These are phyloP conservation scores for Petrocephalus microphthalmus DNA, from an alignment of 2,113 vertebrate genomes.

Conservation along the genomic window DNA sequence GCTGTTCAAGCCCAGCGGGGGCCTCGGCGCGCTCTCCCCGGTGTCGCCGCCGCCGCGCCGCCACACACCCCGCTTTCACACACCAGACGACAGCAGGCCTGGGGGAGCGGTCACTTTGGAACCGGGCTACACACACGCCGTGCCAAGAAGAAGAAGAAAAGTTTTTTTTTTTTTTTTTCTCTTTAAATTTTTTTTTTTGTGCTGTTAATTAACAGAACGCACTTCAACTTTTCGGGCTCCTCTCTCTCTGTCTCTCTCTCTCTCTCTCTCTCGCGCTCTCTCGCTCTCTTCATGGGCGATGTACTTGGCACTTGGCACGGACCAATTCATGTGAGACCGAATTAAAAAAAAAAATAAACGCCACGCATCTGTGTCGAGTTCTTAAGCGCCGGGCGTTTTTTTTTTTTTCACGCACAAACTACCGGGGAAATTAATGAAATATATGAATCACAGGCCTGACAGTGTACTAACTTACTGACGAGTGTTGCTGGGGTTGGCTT, in stretches of 20 bases:
- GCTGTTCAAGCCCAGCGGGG: conserved; percentile 73
- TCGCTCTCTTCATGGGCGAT: conserved; percentile 48
- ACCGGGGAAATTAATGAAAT: conserved; percentile 9
- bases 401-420: neutral
- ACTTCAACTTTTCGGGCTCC: conserved; percentile 60
- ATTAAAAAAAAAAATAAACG: conserved; percentile 13
- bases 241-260: conserved; percentile 24
- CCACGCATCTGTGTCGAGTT: conserved; percentile 17
- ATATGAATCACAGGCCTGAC: conserved; percentile 5
- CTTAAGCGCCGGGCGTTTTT: neutral
- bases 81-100: conserved; percentile 71
- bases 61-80: conserved; percentile 67
- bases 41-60: conserved; percentile 54
- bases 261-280: conserved; percentile 14
- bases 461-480: neutral
- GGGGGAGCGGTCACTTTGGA: conserved; percentile 71
- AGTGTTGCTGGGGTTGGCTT: neutral
- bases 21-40: conserved; percentile 46
- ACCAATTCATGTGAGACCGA: conserved; percentile 13
- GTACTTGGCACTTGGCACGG: conserved; percentile 41
- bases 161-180: conserved; percentile 43
- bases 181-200: conserved; percentile 59
- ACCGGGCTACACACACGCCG: conserved; percentile 58
- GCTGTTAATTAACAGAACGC: conserved; percentile 68
- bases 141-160: conserved; percentile 53